These are phyloP conservation scores for Mormyrus proboscirostris DNA, from an alignment of 2,797 vertebrate species.

Conservation along the genomic window DNA sequence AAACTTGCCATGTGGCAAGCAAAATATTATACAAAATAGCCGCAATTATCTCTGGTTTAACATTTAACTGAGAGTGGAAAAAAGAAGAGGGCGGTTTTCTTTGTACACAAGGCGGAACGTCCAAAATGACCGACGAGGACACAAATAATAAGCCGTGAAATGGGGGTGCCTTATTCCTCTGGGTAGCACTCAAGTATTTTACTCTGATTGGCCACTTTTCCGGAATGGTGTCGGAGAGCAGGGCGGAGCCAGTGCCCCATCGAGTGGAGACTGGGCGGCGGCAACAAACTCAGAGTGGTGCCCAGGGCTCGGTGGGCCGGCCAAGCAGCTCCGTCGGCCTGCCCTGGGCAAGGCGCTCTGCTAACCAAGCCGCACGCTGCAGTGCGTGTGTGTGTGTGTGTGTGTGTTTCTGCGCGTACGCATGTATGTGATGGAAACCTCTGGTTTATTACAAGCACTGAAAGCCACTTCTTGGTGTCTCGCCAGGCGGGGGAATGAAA, in stretches of 20 bases:
- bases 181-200: background rate
- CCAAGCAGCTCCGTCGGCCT: background rate
- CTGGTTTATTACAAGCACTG: conserved; percentile 26
- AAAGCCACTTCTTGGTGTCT: conserved; percentile 38
- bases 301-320: background rate
- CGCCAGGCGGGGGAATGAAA: conserved; percentile 33
- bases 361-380: conserved; percentile 45
- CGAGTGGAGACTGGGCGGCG: background rate
- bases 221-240: background rate
- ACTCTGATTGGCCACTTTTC: background rate
- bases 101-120: background rate
- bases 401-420: conserved; percentile 33
- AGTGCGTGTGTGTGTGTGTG: conserved; percentile 18
- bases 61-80: conserved; percentile 4
- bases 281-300: background rate
- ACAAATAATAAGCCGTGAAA: background rate
- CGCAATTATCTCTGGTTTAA: background rate
- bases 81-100: background rate
- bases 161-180: background rate
- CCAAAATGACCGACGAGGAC: background rate
- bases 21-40: background rate
- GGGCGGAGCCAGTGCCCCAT: background rate
- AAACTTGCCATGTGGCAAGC: conserved; percentile 1
- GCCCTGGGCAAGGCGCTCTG: conserved; percentile 31
- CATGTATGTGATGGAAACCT: conserved; percentile 40